Percentiles rank a stretch among this genome's conserved stretches.
Conservation (phyloP, 2,113 vertebrate genomes). For the Chinchilla lanigera region DNA sequence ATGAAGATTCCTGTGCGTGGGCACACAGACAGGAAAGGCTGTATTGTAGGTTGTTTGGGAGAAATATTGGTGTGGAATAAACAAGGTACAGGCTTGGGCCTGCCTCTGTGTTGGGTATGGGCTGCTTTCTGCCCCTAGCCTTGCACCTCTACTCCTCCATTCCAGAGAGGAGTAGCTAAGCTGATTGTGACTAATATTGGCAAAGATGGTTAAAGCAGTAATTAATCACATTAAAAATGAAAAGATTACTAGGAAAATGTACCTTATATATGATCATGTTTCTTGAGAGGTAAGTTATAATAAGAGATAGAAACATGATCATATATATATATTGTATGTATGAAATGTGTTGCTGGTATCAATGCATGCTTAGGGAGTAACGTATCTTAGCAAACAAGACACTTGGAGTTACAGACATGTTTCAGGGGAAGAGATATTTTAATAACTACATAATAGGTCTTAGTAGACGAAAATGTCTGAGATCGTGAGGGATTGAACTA, state of each 20-base stretch:
- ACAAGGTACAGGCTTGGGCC: background rate
- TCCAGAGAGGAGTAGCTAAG: background rate
- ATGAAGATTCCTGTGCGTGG: background rate
- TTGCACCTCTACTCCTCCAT: background rate
- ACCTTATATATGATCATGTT: background rate
- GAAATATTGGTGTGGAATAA: background rate
- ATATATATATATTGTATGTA: background rate
- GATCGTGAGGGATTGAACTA: background rate
- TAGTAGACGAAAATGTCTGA: background rate
- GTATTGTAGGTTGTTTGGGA: background rate
- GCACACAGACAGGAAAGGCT: background rate
- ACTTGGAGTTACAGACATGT: background rate
- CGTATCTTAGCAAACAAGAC: background rate
- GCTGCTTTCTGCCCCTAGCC: background rate
- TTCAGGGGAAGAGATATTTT: constrained; percentile 22
- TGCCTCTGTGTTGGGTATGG: background rate
- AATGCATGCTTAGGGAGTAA: background rate
- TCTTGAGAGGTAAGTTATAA: background rate
- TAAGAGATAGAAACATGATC: background rate
- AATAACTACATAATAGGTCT: background rate
- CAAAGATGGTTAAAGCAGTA: background rate
- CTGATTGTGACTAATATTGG: background rate
- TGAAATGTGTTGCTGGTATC: background rate
- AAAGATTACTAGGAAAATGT: background rate
- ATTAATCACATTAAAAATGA: background rate